Evolutionary conservation across 2,797 vertebrate species (phyloP).

Genomic region (Pelochelys cantorii): DNA sequence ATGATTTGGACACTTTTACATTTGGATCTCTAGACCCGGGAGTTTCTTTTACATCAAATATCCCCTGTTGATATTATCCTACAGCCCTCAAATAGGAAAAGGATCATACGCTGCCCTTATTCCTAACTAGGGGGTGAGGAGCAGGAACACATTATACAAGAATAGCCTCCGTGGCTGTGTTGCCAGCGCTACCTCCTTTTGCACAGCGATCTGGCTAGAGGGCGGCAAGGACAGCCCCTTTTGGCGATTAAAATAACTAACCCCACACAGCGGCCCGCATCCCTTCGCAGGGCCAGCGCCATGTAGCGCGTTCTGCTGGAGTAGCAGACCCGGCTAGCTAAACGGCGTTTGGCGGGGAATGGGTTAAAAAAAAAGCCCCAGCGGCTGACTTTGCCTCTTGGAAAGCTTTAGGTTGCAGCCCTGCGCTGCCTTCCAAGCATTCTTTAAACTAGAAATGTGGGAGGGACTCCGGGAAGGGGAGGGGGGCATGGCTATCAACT

Average conservation of each 20-base stretch:
- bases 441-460: slow-evolving; percentile 86
- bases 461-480: slow-evolving; percentile 76
- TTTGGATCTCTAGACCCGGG: slow-evolving; percentile 12
- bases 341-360: slow-evolving; percentile 2
- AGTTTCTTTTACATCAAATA: slow-evolving; percentile 1
- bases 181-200: background rate
- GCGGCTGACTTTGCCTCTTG: slow-evolving; percentile 81
- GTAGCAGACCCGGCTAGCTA: background rate
- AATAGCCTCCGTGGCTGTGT: background rate
- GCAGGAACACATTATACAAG: background rate
- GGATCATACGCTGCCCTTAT: background rate
- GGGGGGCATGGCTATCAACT: slow-evolving; percentile 86
- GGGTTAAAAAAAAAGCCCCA: slow-evolving; percentile 73
- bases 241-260: background rate
- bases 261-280: background rate
- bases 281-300: background rate
- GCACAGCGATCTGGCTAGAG: background rate
- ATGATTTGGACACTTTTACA: background rate
- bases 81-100: too few species aligned
- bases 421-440: slow-evolving; percentile 86
- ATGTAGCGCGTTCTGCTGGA: background rate
- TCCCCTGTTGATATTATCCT: background rate
- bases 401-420: slow-evolving; percentile 87
- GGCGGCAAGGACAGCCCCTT: background rate
- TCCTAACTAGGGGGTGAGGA: background rate